phyloP scores from a whole-genome alignment of 2,888 invertebrate genomes.

The Conops quadrifasciatus region DNA sequence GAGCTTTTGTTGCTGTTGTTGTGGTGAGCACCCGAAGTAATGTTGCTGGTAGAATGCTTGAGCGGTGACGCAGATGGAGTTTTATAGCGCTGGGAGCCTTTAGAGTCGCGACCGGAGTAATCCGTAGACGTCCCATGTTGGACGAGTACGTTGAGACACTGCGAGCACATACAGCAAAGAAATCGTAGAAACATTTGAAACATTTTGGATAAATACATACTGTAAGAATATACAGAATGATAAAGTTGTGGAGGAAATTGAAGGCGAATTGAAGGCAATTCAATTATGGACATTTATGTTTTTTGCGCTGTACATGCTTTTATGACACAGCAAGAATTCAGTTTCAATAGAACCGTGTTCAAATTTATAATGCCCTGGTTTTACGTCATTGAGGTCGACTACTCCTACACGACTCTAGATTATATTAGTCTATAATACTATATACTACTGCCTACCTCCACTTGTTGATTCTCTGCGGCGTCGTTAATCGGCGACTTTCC shows the following conservation, averaged over 20 bases:
- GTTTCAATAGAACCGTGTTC: too few species aligned
- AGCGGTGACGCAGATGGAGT: constrained; percentile 43
- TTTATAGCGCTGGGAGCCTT: constrained; percentile 51
- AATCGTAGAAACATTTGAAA: constrained; percentile 1
- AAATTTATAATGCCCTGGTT: too few species aligned
- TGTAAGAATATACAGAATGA: neutral
- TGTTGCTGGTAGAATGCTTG: constrained; percentile 32
- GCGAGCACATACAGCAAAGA: neutral
- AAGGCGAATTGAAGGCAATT: neutral
- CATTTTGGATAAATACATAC: neutral
- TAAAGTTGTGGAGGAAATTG: neutral
- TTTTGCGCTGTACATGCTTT: too few species aligned
- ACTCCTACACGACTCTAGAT: too few species aligned
- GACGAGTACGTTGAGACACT: constrained; percentile 84
- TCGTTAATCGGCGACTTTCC: constrained; percentile 92
- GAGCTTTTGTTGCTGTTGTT: constrained; percentile 46
- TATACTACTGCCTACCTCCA: constrained; percentile 76
- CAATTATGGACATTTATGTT: too few species aligned
- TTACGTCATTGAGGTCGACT: too few species aligned
- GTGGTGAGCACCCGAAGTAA: constrained; percentile 40
- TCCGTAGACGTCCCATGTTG: constrained; percentile 80
- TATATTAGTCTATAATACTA: too few species aligned
- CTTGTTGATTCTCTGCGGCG: constrained; percentile 89
- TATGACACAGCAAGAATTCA: too few species aligned
- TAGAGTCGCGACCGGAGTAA: constrained; percentile 65